These are phyloP conservation scores for Batillaria attramentaria DNA, from an alignment of 1,140 invertebrate genomes.

Conservation along the genomic window DNA sequence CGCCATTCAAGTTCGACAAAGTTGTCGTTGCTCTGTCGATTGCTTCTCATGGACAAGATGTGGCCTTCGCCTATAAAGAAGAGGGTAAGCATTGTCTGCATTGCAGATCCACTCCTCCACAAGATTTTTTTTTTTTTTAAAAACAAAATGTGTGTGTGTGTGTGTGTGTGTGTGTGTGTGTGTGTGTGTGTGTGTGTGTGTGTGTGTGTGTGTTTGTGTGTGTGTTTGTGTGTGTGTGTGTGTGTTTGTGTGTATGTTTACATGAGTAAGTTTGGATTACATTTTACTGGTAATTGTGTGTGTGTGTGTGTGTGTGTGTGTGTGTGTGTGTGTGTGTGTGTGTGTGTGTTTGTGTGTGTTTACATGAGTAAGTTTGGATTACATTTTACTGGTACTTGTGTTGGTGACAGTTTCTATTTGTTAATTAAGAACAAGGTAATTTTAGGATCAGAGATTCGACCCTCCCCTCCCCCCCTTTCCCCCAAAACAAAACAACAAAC, in stretches of 20 bases:
- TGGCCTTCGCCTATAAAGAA: constrained; percentile 19
- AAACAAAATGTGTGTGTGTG: too few relatives aligned
- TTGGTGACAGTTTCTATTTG: not conserved
- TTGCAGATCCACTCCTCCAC: not conserved
- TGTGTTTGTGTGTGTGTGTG: too few relatives aligned
- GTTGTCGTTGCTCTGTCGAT: constrained; percentile 11
- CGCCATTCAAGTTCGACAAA: constrained; percentile 19
- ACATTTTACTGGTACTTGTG: not conserved
- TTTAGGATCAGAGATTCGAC: too few relatives aligned
- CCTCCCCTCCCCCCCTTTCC: too few relatives aligned
- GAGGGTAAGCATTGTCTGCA: too few relatives aligned
- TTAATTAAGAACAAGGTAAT: too few relatives aligned
- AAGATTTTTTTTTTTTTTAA: not conserved
- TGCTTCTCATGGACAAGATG: constrained; percentile 12
- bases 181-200: not conserved
- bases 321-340: constrained; percentile 6
- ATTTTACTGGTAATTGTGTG: too few relatives aligned
- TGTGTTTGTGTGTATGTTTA: too few relatives aligned
- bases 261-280: too few relatives aligned
- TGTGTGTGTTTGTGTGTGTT: not conserved
- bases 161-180: constrained; percentile 9
- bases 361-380: not conserved
- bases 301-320: not conserved
- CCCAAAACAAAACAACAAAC: too few relatives aligned
- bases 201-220: too few relatives aligned